A percentile compares a stretch with the other conserved stretches of the same genome.
These are phyloP conservation scores for Argentina silus DNA, from an alignment of 2,797 vertebrate species.

Conservation along the genomic window DNA sequence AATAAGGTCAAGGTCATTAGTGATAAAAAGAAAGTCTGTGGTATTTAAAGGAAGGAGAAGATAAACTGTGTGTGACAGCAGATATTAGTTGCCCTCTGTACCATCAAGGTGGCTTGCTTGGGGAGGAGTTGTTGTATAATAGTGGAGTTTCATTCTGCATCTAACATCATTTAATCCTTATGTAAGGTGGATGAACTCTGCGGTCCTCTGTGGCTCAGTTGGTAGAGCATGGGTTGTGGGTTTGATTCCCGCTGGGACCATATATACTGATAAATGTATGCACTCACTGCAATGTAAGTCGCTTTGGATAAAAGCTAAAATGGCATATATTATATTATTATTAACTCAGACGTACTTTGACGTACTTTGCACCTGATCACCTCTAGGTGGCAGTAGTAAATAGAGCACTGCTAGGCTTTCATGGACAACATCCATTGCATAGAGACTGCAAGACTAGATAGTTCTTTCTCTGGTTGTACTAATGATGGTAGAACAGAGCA, in stretches of 20 bases:
- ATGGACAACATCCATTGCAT: conserved; percentile 12
- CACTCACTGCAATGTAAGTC: no score
- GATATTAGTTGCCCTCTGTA: conserved; percentile 39
- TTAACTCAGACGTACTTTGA: no score
- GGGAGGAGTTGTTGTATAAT: conserved; percentile 35
- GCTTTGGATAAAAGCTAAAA: no score
- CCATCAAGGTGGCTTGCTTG: conserved; percentile 39
- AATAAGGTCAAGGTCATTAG: conserved; percentile 72
- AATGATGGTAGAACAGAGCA: background rate
- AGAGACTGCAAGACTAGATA: conserved; percentile 11
- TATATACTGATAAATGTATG: no score
- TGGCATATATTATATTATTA: no score
- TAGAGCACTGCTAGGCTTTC: conserved; percentile 49
- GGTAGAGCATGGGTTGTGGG: no score
- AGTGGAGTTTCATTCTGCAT: conserved; percentile 44
- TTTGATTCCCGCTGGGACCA: no score
- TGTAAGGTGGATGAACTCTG: conserved; percentile 5
- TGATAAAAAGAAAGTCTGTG: conserved; percentile 33
- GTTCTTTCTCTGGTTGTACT: background rate
- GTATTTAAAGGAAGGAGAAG: conserved; percentile 33
- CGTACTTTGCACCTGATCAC: conserved; percentile 16
- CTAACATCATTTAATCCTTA: conserved; percentile 38
- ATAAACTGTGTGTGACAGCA: conserved; percentile 5
- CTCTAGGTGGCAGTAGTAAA: conserved; percentile 72
- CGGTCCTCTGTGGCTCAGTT: no score